A percentile compares a stretch with the other conserved stretches of the same genome.
Evolutionary conservation across 2,113 vertebrate species (phyloP).

Genomic region (Chamaea fasciata): DNA sequence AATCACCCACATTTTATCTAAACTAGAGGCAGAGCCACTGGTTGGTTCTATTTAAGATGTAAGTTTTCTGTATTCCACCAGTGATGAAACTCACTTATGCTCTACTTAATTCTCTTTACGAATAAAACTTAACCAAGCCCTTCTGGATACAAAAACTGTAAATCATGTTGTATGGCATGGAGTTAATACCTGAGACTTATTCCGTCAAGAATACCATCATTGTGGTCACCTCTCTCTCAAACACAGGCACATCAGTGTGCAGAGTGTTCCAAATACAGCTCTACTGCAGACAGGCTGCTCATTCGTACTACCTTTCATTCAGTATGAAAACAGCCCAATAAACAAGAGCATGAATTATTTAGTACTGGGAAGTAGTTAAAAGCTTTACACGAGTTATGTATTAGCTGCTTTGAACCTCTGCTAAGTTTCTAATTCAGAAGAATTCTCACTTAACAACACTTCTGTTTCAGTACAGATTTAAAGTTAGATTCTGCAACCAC

Average conservation of each 20-base stretch:
- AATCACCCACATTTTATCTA: neutral
- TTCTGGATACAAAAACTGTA: neutral
- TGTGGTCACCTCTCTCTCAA: neutral
- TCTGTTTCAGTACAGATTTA: constrained; percentile 20
- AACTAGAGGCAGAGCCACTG: neutral
- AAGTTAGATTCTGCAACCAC: constrained; percentile 47
- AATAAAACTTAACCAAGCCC: neutral
- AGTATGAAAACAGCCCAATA: neutral
- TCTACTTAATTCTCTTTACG: neutral
- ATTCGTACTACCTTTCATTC: neutral
- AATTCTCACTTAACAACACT: neutral
- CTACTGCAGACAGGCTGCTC: neutral
- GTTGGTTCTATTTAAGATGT: neutral
- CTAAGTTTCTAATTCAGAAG: neutral
- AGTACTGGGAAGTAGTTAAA: neutral
- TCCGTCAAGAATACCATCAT: neutral
- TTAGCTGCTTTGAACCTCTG: neutral
- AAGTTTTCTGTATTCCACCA: neutral
- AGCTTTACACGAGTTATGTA: neutral
- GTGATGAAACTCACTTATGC: neutral
- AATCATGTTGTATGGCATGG: neutral
- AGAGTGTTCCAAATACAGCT: neutral
- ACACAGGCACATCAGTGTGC: neutral
- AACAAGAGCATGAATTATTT: neutral
- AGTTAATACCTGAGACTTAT: neutral